Evolutionary conservation across 2,888 invertebrate species (phyloP).

Genomic region (Phortica okadai): DNA sequence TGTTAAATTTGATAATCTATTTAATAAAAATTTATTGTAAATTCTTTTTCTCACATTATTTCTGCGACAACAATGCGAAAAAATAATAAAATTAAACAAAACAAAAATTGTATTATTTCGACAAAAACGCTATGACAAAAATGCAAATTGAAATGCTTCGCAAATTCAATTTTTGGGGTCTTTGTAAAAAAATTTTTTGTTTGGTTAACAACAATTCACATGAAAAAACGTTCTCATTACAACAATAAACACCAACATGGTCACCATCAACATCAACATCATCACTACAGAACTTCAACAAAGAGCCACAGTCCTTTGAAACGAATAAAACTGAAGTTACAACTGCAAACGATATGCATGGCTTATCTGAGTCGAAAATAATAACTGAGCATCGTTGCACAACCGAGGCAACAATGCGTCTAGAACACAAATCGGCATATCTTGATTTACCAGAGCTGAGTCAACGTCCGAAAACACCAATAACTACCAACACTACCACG

Average conservation of each 20-base stretch:
- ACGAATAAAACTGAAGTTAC: conserved; percentile 67
- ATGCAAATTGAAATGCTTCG: conserved; percentile 50
- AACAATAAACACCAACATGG: conserved; percentile 27
- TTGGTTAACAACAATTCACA: conserved; percentile 21
- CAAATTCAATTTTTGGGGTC: conserved; percentile 56
- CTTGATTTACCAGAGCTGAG: conserved; percentile 72
- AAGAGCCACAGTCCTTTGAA: conserved; percentile 72
- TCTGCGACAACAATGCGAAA: conserved; percentile 56
- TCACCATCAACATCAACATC: conserved; percentile 15
- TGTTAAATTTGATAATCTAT: conserved; percentile 51
- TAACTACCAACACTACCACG: conserved; percentile 38
- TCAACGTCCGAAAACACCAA: conserved; percentile 60
- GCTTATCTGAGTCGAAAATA: conserved; percentile 76
- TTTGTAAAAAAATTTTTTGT: conserved; percentile 29
- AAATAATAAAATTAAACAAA: conserved; percentile 40
- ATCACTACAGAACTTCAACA: conserved; percentile 59
- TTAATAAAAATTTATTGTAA: conserved; percentile 69
- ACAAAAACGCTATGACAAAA: conserved; percentile 60
- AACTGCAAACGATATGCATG: conserved; percentile 73
- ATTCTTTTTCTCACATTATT: conserved; percentile 71
- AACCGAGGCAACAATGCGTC: conserved; percentile 77
- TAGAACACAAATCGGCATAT: conserved; percentile 75
- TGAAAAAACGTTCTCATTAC: conserved; percentile 28
- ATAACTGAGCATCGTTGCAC: conserved; percentile 77
- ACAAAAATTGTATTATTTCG: conserved; percentile 41